Conservation (phyloP, 2,888 invertebrate genomes). For the Rugalucina vietnamica region DNA sequence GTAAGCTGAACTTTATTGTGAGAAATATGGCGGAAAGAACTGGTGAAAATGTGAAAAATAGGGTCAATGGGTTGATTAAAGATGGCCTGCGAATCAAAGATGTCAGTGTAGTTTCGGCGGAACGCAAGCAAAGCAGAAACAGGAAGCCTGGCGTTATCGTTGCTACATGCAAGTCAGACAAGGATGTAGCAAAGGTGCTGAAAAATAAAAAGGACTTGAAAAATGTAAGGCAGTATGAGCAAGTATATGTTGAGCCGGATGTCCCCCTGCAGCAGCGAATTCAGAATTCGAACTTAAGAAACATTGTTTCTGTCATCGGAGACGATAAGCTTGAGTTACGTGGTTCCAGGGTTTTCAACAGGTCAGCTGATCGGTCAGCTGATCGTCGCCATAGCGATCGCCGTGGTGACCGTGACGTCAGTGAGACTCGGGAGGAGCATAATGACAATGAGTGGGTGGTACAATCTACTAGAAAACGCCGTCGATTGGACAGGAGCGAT, state of each 20-base stretch:
- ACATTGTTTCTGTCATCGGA: background rate
- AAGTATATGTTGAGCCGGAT: background rate
- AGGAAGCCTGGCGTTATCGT: background rate
- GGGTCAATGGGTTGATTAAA: background rate
- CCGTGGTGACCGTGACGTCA: no score
- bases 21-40: background rate
- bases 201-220: background rate
- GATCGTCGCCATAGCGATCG: no score
- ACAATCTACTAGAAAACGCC: background rate
- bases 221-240: background rate
- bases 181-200: background rate
- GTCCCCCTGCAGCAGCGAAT: background rate
- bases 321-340: background rate
- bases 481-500: slow-evolving; percentile 3
- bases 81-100: background rate
- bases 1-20: background rate
- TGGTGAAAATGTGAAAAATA: slow-evolving; percentile 1
- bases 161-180: background rate
- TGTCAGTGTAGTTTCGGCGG: background rate
- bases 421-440: background rate
- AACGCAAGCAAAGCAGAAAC: background rate
- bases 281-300: background rate
- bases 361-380: background rate
- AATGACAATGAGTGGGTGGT: background rate
- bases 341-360: background rate